Conservation (phyloP, 2,797 vertebrate species). For the Cuniculus paca region DNA sequence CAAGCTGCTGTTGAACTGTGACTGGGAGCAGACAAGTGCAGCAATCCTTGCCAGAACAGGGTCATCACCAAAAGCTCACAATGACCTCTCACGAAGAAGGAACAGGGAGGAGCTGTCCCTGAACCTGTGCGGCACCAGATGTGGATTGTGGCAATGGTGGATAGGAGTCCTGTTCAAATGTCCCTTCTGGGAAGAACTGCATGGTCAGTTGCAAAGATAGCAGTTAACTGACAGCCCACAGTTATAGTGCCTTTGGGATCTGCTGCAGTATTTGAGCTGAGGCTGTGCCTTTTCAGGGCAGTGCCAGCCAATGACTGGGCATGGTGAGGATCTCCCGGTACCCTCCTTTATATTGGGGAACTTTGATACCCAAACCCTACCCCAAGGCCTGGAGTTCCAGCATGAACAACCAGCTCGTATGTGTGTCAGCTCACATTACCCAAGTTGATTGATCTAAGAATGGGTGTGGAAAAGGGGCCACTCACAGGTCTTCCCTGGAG, state of each 20-base stretch:
- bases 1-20: not conserved
- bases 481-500: not conserved
- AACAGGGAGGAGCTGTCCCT: not conserved
- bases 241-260: not conserved
- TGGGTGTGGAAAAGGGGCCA: not conserved
- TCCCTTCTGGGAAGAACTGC: constrained; percentile 14
- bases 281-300: not conserved
- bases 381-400: not conserved
- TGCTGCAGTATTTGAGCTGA: constrained; percentile 18
- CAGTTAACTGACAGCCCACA: not conserved
- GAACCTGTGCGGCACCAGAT: not conserved
- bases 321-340: not conserved
- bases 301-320: not conserved
- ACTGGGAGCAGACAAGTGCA: not conserved
- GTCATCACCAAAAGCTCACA: constrained; percentile 9
- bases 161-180: not conserved
- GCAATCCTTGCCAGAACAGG: not conserved
- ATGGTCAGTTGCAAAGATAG: not conserved
- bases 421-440: not conserved
- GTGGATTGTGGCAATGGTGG: not conserved
- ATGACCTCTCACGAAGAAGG: not conserved
- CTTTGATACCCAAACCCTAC: not conserved
- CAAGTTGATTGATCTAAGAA: not conserved
- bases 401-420: not conserved
- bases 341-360: not conserved